These are phyloP conservation scores for Calephelis nemesis DNA, from an alignment of 1,140 invertebrate species.

Conservation along the genomic window DNA sequence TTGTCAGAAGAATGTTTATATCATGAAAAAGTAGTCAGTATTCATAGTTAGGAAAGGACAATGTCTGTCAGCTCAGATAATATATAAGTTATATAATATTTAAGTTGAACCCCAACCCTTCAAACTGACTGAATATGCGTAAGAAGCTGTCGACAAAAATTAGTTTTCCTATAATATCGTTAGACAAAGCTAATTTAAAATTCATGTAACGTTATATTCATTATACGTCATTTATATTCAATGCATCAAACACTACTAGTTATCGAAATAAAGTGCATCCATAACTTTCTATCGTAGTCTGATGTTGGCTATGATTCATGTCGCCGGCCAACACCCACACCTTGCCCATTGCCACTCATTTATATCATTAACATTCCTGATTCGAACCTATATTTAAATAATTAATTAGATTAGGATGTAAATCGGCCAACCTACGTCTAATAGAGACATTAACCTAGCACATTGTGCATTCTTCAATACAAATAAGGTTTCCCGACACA, in stretches of 20 bases:
- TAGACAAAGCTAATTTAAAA: too few relatives aligned
- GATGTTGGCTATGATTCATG: background rate
- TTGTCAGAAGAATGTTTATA: too few relatives aligned
- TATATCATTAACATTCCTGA: constrained; percentile 5
- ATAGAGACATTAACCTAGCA: constrained; percentile 8
- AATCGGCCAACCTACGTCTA: background rate
- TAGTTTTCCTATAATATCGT: too few relatives aligned
- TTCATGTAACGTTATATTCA: too few relatives aligned
- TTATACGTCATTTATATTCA: too few relatives aligned
- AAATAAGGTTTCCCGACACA: too few relatives aligned
- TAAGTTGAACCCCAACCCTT: too few relatives aligned
- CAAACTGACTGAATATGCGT: background rate
- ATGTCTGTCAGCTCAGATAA: too few relatives aligned
- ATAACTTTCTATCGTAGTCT: constrained; percentile 1
- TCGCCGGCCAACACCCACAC: background rate
- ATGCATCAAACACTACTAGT: background rate
- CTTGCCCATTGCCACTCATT: background rate
- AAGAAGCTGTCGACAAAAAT: too few relatives aligned
- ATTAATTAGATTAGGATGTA: constrained; percentile 11
- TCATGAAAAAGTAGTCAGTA: too few relatives aligned
- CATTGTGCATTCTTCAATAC: background rate
- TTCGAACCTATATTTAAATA: constrained; percentile 6
- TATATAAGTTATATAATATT: too few relatives aligned
- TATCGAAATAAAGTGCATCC: background rate
- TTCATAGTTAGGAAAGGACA: too few relatives aligned